phyloP scores from a whole-genome alignment of 2,888 invertebrate genomes.

The Pecten maximus region DNA sequence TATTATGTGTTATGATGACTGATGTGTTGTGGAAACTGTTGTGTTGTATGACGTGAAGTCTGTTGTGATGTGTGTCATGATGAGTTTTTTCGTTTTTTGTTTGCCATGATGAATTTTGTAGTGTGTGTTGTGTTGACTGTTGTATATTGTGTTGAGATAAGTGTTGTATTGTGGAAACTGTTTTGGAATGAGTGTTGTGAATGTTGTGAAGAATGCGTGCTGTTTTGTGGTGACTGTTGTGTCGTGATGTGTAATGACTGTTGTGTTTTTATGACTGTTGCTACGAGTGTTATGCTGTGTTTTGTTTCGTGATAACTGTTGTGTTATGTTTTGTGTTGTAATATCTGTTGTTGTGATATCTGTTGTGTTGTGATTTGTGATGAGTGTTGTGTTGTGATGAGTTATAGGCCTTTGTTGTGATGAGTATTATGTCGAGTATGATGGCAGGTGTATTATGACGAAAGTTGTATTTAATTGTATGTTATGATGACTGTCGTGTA shows the following conservation, averaged over 20 bases:
- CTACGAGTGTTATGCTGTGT: no score
- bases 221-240: no score
- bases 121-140: neutral
- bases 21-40: neutral
- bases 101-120: neutral
- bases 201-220: no score
- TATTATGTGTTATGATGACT: no score
- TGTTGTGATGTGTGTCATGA: neutral
- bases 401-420: no score
- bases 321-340: neutral
- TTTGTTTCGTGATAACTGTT: no score
- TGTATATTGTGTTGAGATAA: neutral
- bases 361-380: neutral
- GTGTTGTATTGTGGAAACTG: neutral
- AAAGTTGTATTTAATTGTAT: neutral
- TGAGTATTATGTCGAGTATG: neutral
- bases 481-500: neutral
- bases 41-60: neutral
- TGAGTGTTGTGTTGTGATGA: neutral
- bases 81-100: no score
- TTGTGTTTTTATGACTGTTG: no score
- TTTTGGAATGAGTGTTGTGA: neutral
- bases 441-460: neutral
- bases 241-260: no score
- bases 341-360: neutral